Conservation (phyloP, 1,140 invertebrate genomes). For the Copidosoma floridanum region DNA sequence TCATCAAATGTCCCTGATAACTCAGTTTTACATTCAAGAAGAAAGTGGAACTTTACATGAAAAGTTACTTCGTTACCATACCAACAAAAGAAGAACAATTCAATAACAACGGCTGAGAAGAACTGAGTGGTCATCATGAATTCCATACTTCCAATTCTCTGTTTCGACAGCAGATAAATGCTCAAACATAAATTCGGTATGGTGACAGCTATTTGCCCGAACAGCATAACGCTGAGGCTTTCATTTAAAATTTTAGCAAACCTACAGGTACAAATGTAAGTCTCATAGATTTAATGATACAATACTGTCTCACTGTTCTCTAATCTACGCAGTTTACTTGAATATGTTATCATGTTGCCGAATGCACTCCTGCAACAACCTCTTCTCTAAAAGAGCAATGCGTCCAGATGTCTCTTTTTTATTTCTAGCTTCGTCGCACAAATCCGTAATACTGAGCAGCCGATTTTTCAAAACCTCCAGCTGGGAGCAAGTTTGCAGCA, state of each 20-base stretch:
- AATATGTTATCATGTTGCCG: slow-evolving; percentile 24
- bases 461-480: slow-evolving; percentile 15
- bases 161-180: slow-evolving; percentile 11
- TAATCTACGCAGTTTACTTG: too few relatives aligned
- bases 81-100: slow-evolving; percentile 29
- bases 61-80: slow-evolving; percentile 24
- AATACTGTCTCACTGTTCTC: too few relatives aligned
- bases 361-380: slow-evolving; percentile 2
- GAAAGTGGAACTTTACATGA: slow-evolving; percentile 4
- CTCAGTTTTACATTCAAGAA: not conserved
- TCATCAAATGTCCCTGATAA: too few relatives aligned
- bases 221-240: slow-evolving; percentile 16
- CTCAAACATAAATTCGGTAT: slow-evolving; percentile 25
- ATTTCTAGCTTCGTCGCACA: not conserved
- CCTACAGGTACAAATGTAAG: not conserved
- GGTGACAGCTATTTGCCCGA: slow-evolving; percentile 19
- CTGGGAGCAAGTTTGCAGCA: slow-evolving; percentile 16
- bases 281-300: not conserved
- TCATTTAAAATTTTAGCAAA: slow-evolving; percentile 12
- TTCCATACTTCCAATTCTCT: slow-evolving; percentile 2
- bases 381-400: not conserved
- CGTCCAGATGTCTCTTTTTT: not conserved
- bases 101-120: slow-evolving; percentile 20
- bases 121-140: slow-evolving; percentile 25
- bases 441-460: not conserved